Evolutionary conservation across 2,797 vertebrate species (phyloP).

Genomic region (Cephalopachus bancanus): DNA sequence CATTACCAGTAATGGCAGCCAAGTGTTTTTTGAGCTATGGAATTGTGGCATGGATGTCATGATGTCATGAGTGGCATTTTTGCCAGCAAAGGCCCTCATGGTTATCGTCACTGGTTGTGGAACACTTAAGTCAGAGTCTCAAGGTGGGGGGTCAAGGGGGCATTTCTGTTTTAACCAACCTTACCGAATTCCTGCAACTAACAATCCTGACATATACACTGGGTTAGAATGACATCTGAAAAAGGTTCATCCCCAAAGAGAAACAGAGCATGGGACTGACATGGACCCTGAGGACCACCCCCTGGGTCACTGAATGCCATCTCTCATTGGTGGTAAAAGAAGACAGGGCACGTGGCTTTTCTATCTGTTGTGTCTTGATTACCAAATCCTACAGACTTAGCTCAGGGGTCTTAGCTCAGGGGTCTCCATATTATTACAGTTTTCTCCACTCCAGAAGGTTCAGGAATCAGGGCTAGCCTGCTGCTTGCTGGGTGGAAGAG

Average conservation of each 20-base stretch:
- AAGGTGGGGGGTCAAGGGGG: not conserved
- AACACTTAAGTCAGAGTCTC: not conserved
- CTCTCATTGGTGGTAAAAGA: not conserved
- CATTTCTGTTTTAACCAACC: not conserved
- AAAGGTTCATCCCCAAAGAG: not conserved
- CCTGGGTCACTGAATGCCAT: not conserved
- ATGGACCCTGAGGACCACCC: not conserved
- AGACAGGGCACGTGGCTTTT: not conserved
- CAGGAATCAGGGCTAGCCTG: not conserved
- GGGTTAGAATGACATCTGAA: not conserved
- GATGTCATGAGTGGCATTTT: not conserved
- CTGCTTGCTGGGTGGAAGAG: not conserved
- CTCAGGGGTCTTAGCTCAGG: not conserved
- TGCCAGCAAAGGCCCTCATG: not conserved
- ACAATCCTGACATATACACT: not conserved
- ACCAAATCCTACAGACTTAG: not conserved
- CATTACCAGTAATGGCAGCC: not conserved
- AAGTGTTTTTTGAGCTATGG: not conserved
- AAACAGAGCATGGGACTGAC: not conserved
- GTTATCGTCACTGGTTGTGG: not conserved
- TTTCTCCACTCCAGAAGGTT: not conserved
- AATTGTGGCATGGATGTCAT: not conserved
- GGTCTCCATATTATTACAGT: not conserved
- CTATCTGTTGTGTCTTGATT: not conserved
- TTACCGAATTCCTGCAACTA: conserved; percentile 15